Evolutionary conservation across 2,888 invertebrate species (phyloP).

Genomic region (Homarus gammarus): DNA sequence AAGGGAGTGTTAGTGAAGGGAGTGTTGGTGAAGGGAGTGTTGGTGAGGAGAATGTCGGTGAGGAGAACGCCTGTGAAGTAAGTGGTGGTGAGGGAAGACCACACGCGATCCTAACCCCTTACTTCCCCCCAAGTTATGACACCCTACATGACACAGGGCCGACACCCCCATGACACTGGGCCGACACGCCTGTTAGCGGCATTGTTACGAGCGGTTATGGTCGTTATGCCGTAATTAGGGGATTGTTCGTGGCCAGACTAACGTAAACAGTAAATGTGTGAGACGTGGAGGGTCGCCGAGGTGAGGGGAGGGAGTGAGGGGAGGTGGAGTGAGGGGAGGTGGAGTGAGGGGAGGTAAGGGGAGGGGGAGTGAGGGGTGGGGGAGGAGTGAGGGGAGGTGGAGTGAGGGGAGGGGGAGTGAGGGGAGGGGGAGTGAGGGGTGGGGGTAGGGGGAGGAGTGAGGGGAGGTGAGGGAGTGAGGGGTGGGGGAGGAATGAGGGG

Average conservation of each 20-base stretch:
- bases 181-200: conserved; percentile 49
- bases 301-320: not conserved
- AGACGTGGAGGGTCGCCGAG: conserved; percentile 7
- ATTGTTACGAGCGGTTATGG: conserved; percentile 43
- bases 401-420: not conserved
- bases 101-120: not conserved
- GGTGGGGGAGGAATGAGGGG: too few relatives aligned
- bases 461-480: too few relatives aligned
- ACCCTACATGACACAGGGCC: not conserved
- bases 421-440: not conserved
- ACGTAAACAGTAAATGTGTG: conserved; percentile 34
- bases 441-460: not conserved
- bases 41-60: too few relatives aligned
- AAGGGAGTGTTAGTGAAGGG: too few relatives aligned
- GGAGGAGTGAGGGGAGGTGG: not conserved
- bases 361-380: too few relatives aligned
- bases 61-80: too few relatives aligned
- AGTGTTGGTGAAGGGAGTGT: too few relatives aligned
- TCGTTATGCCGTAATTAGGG: conserved; percentile 40
- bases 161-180: not conserved
- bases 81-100: too few relatives aligned
- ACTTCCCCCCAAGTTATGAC: not conserved
- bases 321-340: not conserved
- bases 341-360: not conserved
- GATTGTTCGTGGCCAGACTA: conserved; percentile 47